Evolutionary conservation across 1,140 invertebrate species (phyloP).

Genomic region (Teleogryllus occipitalis): DNA sequence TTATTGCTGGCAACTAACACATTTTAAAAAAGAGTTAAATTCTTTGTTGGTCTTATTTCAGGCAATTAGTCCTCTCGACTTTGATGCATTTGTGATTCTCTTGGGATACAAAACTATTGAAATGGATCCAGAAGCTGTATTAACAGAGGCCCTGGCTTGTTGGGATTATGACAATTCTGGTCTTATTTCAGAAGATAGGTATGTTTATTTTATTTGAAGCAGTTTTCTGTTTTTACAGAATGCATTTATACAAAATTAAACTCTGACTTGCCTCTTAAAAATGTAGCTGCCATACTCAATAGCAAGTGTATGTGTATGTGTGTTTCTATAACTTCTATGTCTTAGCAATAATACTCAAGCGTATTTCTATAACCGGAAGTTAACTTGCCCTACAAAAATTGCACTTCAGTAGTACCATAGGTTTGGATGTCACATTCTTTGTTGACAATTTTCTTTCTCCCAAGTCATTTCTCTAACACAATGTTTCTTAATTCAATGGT

Average conservation of each 20-base stretch:
- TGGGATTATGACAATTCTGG: conserved; percentile 51
- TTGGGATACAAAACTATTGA: conserved; percentile 49
- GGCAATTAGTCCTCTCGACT: conserved; percentile 47
- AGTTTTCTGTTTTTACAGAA: too few relatives aligned
- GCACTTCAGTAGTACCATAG: too few relatives aligned
- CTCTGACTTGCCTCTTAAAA: background rate
- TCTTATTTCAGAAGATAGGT: conserved; percentile 49
- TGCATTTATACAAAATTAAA: too few relatives aligned
- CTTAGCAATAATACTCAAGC: background rate
- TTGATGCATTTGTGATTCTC: conserved; percentile 49
- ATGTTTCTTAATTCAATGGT: too few relatives aligned
- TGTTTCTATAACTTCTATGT: background rate
- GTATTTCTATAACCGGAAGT: background rate
- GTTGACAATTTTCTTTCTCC: too few relatives aligned
- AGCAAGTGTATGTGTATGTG: background rate
- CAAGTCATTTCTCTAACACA: too few relatives aligned
- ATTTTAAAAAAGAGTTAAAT: background rate
- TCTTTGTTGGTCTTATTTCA: conserved; percentile 25
- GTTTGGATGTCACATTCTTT: too few relatives aligned
- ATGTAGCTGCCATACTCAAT: background rate
- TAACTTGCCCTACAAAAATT: too few relatives aligned
- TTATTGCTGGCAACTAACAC: conserved; percentile 12
- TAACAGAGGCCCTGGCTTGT: conserved; percentile 47
- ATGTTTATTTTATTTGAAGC: conserved; percentile 12
- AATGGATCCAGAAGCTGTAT: conserved; percentile 49